phyloP scores from a whole-genome alignment of 2,113 vertebrate genomes.

The Aythya baeri region DNA sequence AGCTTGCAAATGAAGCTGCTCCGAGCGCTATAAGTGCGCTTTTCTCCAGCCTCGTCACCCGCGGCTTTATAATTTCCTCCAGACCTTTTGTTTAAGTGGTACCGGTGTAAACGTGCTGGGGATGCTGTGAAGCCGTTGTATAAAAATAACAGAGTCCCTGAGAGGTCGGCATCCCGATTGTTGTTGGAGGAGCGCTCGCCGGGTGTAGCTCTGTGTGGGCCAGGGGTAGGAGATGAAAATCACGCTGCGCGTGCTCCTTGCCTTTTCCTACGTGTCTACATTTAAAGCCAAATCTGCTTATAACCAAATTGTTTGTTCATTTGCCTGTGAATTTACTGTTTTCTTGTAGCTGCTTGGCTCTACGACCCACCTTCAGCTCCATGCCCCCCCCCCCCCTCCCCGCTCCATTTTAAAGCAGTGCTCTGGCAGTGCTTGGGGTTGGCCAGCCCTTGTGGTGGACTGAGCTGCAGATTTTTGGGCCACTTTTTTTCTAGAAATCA shows the following conservation, averaged over 20 bases:
- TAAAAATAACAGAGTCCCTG: rapidly evolving
- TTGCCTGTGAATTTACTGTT: neutral
- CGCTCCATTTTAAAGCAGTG: neutral
- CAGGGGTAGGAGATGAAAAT: no score
- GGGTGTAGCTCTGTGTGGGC: rapidly evolving
- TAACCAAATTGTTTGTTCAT: rapidly evolving
- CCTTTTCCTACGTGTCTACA: rapidly evolving
- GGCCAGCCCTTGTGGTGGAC: rapidly evolving
- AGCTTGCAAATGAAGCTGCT: neutral
- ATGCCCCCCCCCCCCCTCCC: neutral
- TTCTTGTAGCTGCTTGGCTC: neutral
- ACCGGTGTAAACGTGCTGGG: rapidly evolving
- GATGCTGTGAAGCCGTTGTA: rapidly evolving
- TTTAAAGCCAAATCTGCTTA: neutral
- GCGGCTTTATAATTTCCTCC: constrained; percentile 27
- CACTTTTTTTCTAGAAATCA: neutral
- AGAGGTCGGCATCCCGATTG: rapidly evolving
- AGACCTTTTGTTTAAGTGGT: neutral
- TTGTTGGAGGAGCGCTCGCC: rapidly evolving
- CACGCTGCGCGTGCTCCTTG: rapidly evolving
- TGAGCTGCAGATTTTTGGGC: neutral
- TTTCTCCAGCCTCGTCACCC: neutral
- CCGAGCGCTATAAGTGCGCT: neutral
- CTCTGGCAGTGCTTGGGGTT: neutral
- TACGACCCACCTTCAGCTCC: rapidly evolving